Evolutionary conservation across 2,797 vertebrate species (phyloP).

Genomic region (Saxicola maurus): DNA sequence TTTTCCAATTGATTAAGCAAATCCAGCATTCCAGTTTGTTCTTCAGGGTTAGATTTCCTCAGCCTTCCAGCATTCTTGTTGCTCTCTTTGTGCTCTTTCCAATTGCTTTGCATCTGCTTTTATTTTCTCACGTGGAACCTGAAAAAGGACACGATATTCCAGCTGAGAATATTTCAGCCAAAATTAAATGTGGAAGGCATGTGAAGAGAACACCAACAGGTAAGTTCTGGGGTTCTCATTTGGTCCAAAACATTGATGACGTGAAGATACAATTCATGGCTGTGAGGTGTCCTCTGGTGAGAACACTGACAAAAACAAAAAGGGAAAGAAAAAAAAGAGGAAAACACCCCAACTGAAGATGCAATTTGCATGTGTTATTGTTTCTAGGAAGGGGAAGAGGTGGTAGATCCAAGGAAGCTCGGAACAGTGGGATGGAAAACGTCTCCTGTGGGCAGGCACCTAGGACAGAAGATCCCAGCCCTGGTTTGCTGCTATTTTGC

Average conservation of each 20-base stretch:
- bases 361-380: too few relatives aligned
- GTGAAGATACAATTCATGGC: background rate
- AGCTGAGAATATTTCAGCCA: background rate
- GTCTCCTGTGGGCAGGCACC: background rate
- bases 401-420: background rate
- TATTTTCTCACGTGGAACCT: background rate
- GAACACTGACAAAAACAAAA: background rate
- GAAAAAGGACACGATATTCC: background rate
- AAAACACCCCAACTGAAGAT: background rate
- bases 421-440: rapidly evolving
- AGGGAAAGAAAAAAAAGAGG: background rate
- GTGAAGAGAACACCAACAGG: background rate
- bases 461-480: background rate
- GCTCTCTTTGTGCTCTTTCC: background rate
- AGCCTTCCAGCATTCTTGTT: background rate
- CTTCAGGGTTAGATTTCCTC: background rate
- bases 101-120: background rate
- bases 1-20: background rate
- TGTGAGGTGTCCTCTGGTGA: background rate
- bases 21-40: background rate
- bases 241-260: background rate
- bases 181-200: background rate
- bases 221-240: background rate
- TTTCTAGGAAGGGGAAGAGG: background rate
- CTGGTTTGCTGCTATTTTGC: background rate